phyloP scores from a whole-genome alignment of 2,888 invertebrate genomes.

The Anorthoa munda region DNA sequence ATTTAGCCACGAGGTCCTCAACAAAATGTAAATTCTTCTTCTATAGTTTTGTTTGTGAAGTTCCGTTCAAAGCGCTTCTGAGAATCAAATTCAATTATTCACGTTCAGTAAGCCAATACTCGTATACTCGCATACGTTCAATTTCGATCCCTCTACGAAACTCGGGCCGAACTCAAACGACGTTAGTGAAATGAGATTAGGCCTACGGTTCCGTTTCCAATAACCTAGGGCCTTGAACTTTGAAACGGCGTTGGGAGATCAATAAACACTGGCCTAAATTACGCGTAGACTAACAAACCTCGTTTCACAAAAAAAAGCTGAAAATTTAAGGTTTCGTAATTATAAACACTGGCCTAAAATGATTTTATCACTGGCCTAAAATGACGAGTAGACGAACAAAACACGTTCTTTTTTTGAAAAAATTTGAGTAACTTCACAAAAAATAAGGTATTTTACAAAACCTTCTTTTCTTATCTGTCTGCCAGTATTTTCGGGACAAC shows the following conservation, averaged over 20 bases:
- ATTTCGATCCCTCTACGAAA: constrained; percentile 20
- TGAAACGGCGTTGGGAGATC: constrained; percentile 39
- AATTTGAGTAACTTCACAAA: not conserved
- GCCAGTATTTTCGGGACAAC: constrained; percentile 6
- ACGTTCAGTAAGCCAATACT: constrained; percentile 7
- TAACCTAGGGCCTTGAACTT: constrained; percentile 44
- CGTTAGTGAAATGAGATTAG: constrained; percentile 52
- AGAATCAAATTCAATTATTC: constrained; percentile 30
- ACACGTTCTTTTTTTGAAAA: not conserved
- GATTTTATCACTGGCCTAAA: constrained; percentile 33
- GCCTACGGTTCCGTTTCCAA: constrained; percentile 26
- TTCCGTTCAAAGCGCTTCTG: constrained; percentile 1
- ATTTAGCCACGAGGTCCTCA: too few relatives aligned
- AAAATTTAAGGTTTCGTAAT: too few relatives aligned
- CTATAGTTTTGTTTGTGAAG: constrained; percentile 1
- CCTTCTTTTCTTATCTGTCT: constrained; percentile 3
- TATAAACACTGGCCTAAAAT: constrained; percentile 38
- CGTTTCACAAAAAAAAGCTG: not conserved
- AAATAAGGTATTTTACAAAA: not conserved
- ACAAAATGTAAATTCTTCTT: not conserved
- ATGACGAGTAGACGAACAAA: constrained; percentile 19
- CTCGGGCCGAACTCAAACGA: constrained; percentile 9
- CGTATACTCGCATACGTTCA: not conserved
- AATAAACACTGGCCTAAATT: constrained; percentile 38
- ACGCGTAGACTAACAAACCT: constrained; percentile 12